Evolutionary conservation across 2,797 vertebrate genomes (phyloP).

Genomic region (Podarcis lilfordi): DNA sequence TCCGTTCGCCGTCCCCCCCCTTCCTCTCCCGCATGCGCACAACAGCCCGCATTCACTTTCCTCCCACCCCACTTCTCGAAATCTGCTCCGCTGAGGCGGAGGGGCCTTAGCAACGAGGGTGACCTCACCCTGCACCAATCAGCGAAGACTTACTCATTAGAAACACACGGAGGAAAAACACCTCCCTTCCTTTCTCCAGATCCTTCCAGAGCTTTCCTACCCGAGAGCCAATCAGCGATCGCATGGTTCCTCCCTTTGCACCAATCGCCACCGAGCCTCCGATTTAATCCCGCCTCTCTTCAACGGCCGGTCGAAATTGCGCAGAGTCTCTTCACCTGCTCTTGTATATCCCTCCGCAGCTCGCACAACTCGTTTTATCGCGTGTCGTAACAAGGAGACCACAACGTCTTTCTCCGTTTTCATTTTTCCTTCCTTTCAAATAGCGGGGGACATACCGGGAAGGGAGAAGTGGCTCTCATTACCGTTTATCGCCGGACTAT

Average conservation of each 20-base stretch:
- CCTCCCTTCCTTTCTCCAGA: constrained; percentile 4
- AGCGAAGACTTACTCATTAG: neutral
- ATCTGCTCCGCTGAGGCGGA: constrained; percentile 15
- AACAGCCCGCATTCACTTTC: fast-evolving
- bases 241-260: fast-evolving
- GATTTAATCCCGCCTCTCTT: neutral
- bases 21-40: neutral
- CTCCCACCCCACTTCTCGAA: fast-evolving
- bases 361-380: too few relatives aligned
- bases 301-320: too few relatives aligned
- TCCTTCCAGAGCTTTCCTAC: constrained; percentile 61
- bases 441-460: fast-evolving
- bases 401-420: neutral
- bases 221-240: constrained; percentile 37
- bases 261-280: constrained; percentile 18
- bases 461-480: neutral
- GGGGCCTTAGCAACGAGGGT: constrained; percentile 76
- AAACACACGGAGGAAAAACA: neutral
- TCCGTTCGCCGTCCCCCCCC: fast-evolving
- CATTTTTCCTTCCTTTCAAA: too few relatives aligned
- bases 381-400: too few relatives aligned
- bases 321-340: fast-evolving
- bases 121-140: constrained; percentile 76
- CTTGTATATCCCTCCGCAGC: constrained; percentile 68
- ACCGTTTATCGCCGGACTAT: neutral